Percentiles rank a stretch among this genome's conserved stretches.
Evolutionary conservation across 2,797 vertebrate species (phyloP).

Genomic region (Astyanax mexicanus): DNA sequence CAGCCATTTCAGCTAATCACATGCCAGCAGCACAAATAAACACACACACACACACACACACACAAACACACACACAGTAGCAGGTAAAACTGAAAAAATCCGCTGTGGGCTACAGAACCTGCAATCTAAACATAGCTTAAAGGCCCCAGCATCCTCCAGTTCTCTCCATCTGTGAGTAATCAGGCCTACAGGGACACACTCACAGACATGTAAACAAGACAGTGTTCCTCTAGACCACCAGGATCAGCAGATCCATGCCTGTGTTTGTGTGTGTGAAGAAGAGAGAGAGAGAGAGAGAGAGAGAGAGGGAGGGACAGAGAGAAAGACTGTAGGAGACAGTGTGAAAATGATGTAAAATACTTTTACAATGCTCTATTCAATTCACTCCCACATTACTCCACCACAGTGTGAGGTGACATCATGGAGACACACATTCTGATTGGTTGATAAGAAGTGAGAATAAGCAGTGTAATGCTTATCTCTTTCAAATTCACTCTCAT

Average conservation of each 20-base stretch:
- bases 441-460: conserved; percentile 6
- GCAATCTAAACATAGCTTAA: conserved; percentile 28
- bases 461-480: conserved; percentile 28
- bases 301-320: not conserved
- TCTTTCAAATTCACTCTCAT: conserved; percentile 17
- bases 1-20: not conserved
- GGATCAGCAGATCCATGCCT: conserved; percentile 27
- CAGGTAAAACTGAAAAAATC: conserved; percentile 16
- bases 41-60: not conserved
- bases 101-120: conserved; percentile 11
- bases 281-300: not conserved
- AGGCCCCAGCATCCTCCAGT: conserved; percentile 29
- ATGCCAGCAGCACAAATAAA: not conserved
- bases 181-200: conserved; percentile 30
- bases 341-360: not conserved
- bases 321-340: not conserved
- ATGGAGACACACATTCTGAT: conserved; percentile 13
- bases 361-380: not conserved
- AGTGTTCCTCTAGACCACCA: conserved; percentile 26
- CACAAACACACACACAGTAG: not conserved
- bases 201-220: conserved; percentile 26
- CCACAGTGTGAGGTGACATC: not conserved
- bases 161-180: conserved; percentile 49
- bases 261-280: not conserved
- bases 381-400: not conserved